Base-by-base conservation (phyloP, 2,113 vertebrate genomes). In the Opisthocomus hoazin region DNA sequence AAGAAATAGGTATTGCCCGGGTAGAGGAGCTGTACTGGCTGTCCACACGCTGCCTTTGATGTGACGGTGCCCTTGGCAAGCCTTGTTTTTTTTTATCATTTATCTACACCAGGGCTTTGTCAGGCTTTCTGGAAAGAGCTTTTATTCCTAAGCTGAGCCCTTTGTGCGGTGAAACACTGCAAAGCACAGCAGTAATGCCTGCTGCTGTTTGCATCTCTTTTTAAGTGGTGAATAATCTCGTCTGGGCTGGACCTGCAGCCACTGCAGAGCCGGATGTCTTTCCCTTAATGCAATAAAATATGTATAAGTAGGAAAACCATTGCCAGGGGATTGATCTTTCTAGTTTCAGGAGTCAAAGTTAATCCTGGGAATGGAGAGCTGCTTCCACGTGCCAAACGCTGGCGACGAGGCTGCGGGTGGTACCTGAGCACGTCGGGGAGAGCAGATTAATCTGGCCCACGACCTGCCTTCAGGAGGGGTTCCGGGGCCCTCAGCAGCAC, bases 231-330 rank as follows among this genome's bases (percentile, higher is more conserved):
- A 85, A 71, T 85, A 89, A 94, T 84, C 90, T 91, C 13, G 34
- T 71, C 77, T 87, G 82, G 78, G 45, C 27, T 96, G 6, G 1
- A 45, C 71, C 51, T 68, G 87, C 90, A 92, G 81, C 22, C 43
- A 48, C 74, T 79, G 84, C 95, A 95, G 90, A 92, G 90, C 63
- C 4, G 0, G 70, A 88, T 93, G 61, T 37, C 75, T 79, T 96
- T 76, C 58, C 64, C 75, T 69, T 79, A 90, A 87, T 36, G 78
- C 53, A 92, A 91, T 88, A 90, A 92, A 93, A 92, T 90, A 92
- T 57, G 58, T 45, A 21, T 83, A 32, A 79, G 61, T n/a, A 75
- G 90, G 79, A 73, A 93, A 93, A 73, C 19, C 66, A 20, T 30
- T 51, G 70, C 34, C 53, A 61, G 37, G 57, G 74, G 50, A 80